These are phyloP conservation scores for Drosophila teissieri DNA, from an alignment of 1,140 invertebrate genomes.

Conservation along the genomic window DNA sequence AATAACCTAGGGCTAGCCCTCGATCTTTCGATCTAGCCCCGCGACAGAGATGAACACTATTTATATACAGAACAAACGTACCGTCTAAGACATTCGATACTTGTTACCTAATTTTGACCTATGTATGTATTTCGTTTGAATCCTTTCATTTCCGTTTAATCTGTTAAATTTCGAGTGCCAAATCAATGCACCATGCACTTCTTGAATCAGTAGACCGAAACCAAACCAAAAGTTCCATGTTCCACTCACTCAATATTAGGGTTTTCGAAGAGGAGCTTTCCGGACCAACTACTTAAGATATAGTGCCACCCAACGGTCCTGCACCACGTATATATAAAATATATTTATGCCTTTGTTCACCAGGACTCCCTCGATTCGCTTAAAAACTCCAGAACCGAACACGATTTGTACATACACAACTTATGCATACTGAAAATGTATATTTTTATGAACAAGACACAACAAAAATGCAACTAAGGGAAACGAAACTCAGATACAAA, in stretches of 20 bases:
- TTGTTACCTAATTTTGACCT: background rate
- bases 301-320: slow-evolving; percentile 38
- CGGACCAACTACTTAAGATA: slow-evolving; percentile 55
- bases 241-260: slow-evolving; percentile 30
- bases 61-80: slow-evolving; percentile 29
- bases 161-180: slow-evolving; percentile 45
- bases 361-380: slow-evolving; percentile 6
- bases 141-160: slow-evolving; percentile 14
- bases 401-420: slow-evolving; percentile 47
- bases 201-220: slow-evolving; percentile 16
- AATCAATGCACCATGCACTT: slow-evolving; percentile 34
- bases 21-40: slow-evolving; percentile 11
- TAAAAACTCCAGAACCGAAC: background rate
- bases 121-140: slow-evolving; percentile 10
- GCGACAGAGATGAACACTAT: slow-evolving; percentile 21
- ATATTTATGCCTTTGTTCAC: background rate
- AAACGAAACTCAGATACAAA: slow-evolving; percentile 45
- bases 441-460: slow-evolving; percentile 47
- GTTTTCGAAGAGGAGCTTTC: slow-evolving; percentile 34
- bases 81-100: slow-evolving; percentile 36
- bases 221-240: slow-evolving; percentile 4
- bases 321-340: slow-evolving; percentile 15
- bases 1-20: slow-evolving; percentile 15
- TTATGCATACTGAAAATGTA: slow-evolving; percentile 9
- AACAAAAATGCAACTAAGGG: slow-evolving; percentile 38